Percentiles rank a stretch among this genome's conserved stretches.
These are phyloP conservation scores for Campylomormyrus numenius DNA, from an alignment of 2,113 vertebrate species.

Conservation along the genomic window DNA sequence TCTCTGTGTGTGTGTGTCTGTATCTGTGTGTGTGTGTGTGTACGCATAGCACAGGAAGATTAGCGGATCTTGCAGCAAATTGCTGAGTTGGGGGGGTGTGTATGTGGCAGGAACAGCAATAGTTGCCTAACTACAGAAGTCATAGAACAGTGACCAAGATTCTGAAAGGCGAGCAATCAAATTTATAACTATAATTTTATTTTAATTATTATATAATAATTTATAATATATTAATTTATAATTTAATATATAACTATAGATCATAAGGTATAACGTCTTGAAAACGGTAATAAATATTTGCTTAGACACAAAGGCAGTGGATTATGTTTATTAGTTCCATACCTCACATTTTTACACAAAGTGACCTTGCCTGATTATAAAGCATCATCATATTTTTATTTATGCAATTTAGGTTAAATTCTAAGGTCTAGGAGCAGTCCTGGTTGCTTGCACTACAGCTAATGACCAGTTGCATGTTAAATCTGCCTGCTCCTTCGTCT, in stretches of 20 bases:
- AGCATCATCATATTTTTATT: neutral
- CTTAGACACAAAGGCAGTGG: neutral
- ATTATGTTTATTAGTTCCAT: neutral
- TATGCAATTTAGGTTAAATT: neutral
- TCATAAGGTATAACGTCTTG: neutral
- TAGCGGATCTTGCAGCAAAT: conserved; percentile 23
- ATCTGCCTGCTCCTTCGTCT: neutral
- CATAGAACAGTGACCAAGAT: neutral
- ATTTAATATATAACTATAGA: neutral
- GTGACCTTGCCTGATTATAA: neutral
- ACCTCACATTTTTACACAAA: neutral
- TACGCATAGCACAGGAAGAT: conserved; percentile 40
- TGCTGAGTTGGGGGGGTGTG: neutral
- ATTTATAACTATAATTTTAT: neutral
- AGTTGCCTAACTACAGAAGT: neutral
- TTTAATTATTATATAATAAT: neutral
- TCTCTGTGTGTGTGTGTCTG: no score
- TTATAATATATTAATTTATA: neutral
- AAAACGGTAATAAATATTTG: neutral
- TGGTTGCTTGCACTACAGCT: neutral
- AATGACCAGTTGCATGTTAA: neutral
- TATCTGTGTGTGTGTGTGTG: conserved; percentile 14
- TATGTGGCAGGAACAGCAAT: neutral
- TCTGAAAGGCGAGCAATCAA: neutral
- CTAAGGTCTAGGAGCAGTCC: neutral